Conservation (phyloP, 2,888 invertebrate species). For the Diaphora mendica region DNA sequence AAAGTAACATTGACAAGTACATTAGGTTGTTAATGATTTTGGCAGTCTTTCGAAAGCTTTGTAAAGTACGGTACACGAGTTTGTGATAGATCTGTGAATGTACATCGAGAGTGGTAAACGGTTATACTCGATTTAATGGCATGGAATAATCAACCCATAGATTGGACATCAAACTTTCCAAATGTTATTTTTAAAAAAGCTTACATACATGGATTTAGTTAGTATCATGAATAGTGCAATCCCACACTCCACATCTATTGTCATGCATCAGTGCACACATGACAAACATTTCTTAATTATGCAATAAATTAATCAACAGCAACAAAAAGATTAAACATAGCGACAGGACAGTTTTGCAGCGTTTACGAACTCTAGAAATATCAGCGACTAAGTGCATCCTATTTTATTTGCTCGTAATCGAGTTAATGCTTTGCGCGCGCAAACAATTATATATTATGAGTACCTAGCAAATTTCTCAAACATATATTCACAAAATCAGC, state of each 20-base stretch:
- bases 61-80: background rate
- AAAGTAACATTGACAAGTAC: background rate
- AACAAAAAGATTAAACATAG: slow-evolving; percentile 66
- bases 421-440: background rate
- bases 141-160: background rate
- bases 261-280: slow-evolving; percentile 54
- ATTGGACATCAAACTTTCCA: background rate
- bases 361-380: background rate
- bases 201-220: slow-evolving; percentile 18
- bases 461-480: background rate
- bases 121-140: background rate
- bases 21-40: background rate
- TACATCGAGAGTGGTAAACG: background rate
- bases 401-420: background rate
- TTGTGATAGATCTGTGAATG: background rate
- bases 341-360: slow-evolving; percentile 45
- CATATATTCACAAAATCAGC: background rate
- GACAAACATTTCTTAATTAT: slow-evolving; percentile 66
- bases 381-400: background rate
- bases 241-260: slow-evolving; percentile 57
- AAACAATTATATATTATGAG: background rate
- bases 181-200: slow-evolving; percentile 23
- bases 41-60: background rate
- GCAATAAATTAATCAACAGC: slow-evolving; percentile 77
- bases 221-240: slow-evolving; percentile 31